These are phyloP conservation scores for Coptotermes formosanus DNA, from an alignment of 1,140 invertebrate genomes.

Conservation along the genomic window DNA sequence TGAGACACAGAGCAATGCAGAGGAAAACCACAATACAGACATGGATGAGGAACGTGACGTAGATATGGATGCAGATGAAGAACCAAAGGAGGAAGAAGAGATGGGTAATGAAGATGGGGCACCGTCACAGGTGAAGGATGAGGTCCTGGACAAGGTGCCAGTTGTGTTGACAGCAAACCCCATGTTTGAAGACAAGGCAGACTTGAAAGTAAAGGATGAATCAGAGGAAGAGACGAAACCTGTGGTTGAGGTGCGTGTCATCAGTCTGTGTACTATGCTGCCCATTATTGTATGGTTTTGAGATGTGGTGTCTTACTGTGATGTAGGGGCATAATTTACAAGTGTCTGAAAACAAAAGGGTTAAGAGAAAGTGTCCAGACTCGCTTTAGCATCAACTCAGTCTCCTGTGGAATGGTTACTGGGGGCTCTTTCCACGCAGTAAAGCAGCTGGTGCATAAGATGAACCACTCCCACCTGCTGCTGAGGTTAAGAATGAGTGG, in stretches of 20 bases:
- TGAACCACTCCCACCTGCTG: too few species aligned
- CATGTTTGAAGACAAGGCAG: constrained; percentile 39
- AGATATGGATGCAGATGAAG: constrained; percentile 24
- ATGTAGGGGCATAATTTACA: too few species aligned
- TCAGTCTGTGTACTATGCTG: background rate
- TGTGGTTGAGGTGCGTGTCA: constrained; percentile 39
- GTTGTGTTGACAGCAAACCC: constrained; percentile 16
- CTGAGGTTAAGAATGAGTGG: too few species aligned
- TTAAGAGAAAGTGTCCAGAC: too few species aligned
- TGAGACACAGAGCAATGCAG: constrained; percentile 35
- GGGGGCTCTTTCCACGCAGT: too few species aligned
- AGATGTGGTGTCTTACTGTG: too few species aligned
- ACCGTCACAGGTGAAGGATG: constrained; percentile 33
- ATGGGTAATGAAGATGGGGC: constrained; percentile 43
- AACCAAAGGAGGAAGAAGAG: constrained; percentile 39
- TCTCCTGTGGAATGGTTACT: too few species aligned
- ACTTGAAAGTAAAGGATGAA: constrained; percentile 48
- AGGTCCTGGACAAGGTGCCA: background rate
- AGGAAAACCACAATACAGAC: constrained; percentile 33
- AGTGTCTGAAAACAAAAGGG: too few species aligned
- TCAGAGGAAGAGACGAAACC: constrained; percentile 53
- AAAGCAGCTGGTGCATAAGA: too few species aligned
- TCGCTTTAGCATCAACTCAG: too few species aligned
- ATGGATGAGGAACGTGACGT: constrained; percentile 30
- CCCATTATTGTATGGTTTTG: too few species aligned